These are phyloP conservation scores for Scrobipalpa atriplicella DNA, from an alignment of 2,888 invertebrate species.

Conservation along the genomic window DNA sequence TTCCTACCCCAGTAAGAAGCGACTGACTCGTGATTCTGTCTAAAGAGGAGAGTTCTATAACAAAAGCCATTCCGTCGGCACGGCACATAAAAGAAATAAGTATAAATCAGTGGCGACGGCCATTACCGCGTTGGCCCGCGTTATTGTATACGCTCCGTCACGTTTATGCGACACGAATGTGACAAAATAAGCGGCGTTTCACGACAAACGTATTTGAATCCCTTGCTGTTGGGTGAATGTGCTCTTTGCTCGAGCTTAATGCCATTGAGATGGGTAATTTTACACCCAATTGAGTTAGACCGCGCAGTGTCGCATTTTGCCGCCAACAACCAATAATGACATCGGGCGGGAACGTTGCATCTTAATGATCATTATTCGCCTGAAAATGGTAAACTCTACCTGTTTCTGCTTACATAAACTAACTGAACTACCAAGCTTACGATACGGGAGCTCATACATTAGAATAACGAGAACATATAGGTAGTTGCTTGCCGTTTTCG, in stretches of 20 bases:
- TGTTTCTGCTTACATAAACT: slow-evolving; percentile 8
- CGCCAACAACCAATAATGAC: slow-evolving; percentile 29
- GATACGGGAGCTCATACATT: neutral
- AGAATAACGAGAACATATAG: neutral
- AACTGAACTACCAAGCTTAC: slow-evolving; percentile 17
- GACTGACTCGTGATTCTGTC: slow-evolving; percentile 53
- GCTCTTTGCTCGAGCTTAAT: slow-evolving; percentile 40
- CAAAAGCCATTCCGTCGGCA: slow-evolving; percentile 70
- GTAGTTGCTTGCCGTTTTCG: neutral
- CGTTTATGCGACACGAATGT: slow-evolving; percentile 71
- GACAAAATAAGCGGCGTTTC: slow-evolving; percentile 72
- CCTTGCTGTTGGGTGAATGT: slow-evolving; percentile 45
- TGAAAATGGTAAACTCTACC: slow-evolving; percentile 19
- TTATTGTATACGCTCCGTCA: slow-evolving; percentile 73
- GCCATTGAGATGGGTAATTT: slow-evolving; percentile 47
- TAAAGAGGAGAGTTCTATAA: slow-evolving; percentile 65
- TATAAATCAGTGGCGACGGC: slow-evolving; percentile 76
- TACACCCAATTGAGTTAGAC: slow-evolving; percentile 45
- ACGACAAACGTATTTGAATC: slow-evolving; percentile 56
- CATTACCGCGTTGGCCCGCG: slow-evolving; percentile 67
- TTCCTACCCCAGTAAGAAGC: slow-evolving; percentile 52
- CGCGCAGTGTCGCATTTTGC: slow-evolving; percentile 28
- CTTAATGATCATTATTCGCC: slow-evolving; percentile 25
- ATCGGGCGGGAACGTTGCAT: slow-evolving; percentile 24
- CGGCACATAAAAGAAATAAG: slow-evolving; percentile 77